Base-by-base conservation (phyloP, 37 sponge, comb jelly and placozoan genomes). In the Cladorhizidae sp. region DNA sequence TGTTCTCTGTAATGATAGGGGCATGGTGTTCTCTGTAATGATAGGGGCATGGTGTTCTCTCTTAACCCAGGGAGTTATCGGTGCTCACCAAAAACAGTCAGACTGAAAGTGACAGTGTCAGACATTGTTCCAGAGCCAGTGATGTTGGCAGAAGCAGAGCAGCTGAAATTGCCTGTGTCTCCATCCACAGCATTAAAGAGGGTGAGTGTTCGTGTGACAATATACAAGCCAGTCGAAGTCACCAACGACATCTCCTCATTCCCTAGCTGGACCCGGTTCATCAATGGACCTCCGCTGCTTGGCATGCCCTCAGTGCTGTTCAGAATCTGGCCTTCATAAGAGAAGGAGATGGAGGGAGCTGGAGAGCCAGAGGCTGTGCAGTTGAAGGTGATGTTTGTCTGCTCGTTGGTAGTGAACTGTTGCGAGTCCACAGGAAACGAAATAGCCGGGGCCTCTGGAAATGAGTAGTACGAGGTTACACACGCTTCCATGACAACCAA, bases 361-460 rank as follows among this genome's bases (percentile, higher is more conserved):
- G 93, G 93, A 28, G 78, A 41, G 67, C 87, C 93, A 68, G 37
- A 65, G 57, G 83, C 89, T 23, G 32, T 80, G 49, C 93, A 93
- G 39, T 61, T 71, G 35, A 88, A 63, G 32, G 74, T 81, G 9
- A 80, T 74, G 29, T 75, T 40, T 1, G 70, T 64, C 35, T 64
- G 61, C 58, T 83, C 63, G 35, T 83, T 78, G 29, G 73, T 78
- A 22, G 56, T 6, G 28, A 72, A 61, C 26, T 55, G 25, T 6
- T 61, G 29, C 2, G 40, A 22, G 20, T 43, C 35, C 63, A 38
- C 40, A 36, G 64, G 64, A 43, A 51, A 9, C 6, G 25, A 1
- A 45, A 82, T 63, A 21, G 14, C 2, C 6, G 82, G 74, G 1
- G 52, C 50, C 17, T 41, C 82, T 82, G 59, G 9, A 73, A 17